Evolutionary conservation across 1,140 invertebrate species (phyloP).

Genomic region (Gryon sp.): DNA sequence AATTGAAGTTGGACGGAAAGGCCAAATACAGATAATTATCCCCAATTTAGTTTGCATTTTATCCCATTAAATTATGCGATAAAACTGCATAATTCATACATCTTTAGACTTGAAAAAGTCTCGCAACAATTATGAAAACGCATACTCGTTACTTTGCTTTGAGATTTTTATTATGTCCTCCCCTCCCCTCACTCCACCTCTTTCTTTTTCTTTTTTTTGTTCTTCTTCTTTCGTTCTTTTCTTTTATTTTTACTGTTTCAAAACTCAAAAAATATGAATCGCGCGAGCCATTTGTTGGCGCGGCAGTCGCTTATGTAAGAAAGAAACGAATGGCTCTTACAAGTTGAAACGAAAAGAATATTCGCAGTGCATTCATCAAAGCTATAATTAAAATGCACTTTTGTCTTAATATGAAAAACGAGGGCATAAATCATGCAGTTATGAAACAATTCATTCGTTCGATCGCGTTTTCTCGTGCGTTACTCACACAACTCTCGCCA

Average conservation of each 20-base stretch:
- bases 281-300: slow-evolving; percentile 5
- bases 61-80: too few relatives aligned
- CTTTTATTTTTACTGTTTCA: too few relatives aligned
- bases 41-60: too few relatives aligned
- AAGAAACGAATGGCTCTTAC: slow-evolving; percentile 26
- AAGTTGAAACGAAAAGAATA: slow-evolving; percentile 33
- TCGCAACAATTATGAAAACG: too few relatives aligned
- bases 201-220: too few relatives aligned
- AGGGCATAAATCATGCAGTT: slow-evolving; percentile 40
- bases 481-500: slow-evolving; percentile 27
- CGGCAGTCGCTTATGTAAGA: slow-evolving; percentile 1
- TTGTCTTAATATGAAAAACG: slow-evolving; percentile 45
- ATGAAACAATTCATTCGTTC: slow-evolving; percentile 46
- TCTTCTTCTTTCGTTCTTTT: not conserved
- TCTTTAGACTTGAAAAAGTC: too few relatives aligned
- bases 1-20: too few relatives aligned
- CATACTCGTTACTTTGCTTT: too few relatives aligned
- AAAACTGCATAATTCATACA: too few relatives aligned
- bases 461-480: slow-evolving; percentile 16
- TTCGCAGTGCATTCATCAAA: slow-evolving; percentile 37
- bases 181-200: too few relatives aligned
- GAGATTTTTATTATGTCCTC: too few relatives aligned
- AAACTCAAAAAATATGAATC: slow-evolving; percentile 3
- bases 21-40: too few relatives aligned
- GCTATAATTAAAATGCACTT: slow-evolving; percentile 51